Evolutionary conservation across 2,888 invertebrate species (phyloP).

Genomic region (Sceliomorpha sp.): DNA sequence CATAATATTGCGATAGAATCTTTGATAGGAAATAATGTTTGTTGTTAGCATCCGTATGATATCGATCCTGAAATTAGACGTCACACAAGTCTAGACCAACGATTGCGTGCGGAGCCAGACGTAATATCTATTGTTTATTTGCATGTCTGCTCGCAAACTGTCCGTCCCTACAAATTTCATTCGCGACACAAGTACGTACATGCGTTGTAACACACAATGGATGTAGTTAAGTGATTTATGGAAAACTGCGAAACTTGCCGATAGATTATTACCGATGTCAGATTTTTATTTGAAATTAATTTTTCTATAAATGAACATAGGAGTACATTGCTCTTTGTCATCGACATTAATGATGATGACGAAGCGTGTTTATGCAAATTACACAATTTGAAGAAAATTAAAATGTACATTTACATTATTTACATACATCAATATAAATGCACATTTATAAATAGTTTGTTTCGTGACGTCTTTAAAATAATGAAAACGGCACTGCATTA

Average conservation of each 20-base stretch:
- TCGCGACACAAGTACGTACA: slow-evolving; percentile 6
- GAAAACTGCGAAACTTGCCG: not conserved
- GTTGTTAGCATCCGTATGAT: slow-evolving; percentile 15
- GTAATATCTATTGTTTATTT: slow-evolving; percentile 44
- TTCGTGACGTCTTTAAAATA: no score
- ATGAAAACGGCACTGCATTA: no score
- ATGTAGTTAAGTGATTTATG: not conserved
- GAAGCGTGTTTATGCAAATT: no score
- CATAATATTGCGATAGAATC: slow-evolving; percentile 13
- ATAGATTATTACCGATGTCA: no score
- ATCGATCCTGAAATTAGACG: slow-evolving; percentile 37
- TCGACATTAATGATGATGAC: no score
- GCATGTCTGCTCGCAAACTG: slow-evolving; percentile 32
- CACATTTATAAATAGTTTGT: no score
- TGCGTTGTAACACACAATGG: slow-evolving; percentile 9
- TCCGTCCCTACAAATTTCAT: slow-evolving; percentile 33
- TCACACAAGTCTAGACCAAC: slow-evolving; percentile 29
- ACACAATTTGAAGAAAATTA: no score
- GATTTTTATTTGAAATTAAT: no score
- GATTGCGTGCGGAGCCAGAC: slow-evolving; percentile 64
- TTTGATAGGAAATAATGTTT: slow-evolving; percentile 19
- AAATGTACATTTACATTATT: no score
- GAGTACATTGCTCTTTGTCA: no score
- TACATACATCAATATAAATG: no score
- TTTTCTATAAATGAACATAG: no score